A percentile compares a stretch with the other conserved stretches of the same genome.
phyloP scores from a whole-genome alignment of 2,113 vertebrate genomes.

The Nothobranchius furzeri region DNA sequence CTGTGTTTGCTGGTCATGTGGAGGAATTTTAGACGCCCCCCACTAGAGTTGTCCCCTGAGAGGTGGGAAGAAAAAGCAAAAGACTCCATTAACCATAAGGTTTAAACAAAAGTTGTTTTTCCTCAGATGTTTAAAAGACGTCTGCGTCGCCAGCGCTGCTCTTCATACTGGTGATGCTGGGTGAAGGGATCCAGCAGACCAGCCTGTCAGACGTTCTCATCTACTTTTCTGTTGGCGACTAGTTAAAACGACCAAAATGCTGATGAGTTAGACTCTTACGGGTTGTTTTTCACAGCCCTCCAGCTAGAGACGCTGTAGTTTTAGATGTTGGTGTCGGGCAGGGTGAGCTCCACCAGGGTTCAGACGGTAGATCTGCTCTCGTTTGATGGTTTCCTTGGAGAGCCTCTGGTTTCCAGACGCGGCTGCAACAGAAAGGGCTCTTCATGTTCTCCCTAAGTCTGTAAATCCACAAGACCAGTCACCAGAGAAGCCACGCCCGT shows the following conservation, averaged over 20 bases:
- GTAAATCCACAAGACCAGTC: slow-evolving; percentile 20
- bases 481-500: slow-evolving; percentile 13
- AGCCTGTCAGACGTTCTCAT: no score
- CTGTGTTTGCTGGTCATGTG: slow-evolving; percentile 30
- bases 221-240: no score
- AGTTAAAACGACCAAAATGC: slow-evolving; percentile 26
- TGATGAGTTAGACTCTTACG: neutral
- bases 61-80: neutral
- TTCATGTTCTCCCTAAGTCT: slow-evolving; percentile 37
- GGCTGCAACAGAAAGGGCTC: slow-evolving; percentile 52
- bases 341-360: neutral
- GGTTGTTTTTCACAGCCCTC: no score
- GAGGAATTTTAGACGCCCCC: slow-evolving; percentile 9
- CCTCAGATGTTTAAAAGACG: no score
- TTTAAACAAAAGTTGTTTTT: no score
- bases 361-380: no score
- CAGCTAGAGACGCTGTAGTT: no score
- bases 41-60: neutral
- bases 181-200: neutral
- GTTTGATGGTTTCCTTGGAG: neutral
- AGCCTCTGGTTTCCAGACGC: slow-evolving; percentile 3
- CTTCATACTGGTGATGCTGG: neutral
- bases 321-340: no score
- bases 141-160: neutral
- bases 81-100: slow-evolving; percentile 34